Base-by-base conservation (phyloP, 92 coral and sea anemone species). In the Parazoanthus atlanticus region DNA sequence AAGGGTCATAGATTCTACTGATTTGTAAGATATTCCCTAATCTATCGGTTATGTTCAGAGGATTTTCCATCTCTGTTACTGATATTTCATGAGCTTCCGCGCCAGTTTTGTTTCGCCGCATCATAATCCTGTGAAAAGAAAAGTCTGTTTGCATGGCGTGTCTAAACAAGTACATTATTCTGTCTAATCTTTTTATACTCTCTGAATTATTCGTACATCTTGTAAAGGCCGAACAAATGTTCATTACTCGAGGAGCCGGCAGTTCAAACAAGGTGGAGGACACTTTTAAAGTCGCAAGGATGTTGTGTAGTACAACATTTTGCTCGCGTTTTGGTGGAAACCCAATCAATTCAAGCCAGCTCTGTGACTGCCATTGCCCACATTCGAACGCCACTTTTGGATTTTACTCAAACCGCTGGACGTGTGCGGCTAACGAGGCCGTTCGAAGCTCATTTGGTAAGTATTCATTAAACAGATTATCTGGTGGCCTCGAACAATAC, bases 321-420 rank as follows among this genome's bases (percentile, higher is more conserved):
- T 72, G 76, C 38, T 72, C 76, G 3, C 17, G 9, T 31, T 72
- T 16, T 72, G 76, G 76, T 16, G 76, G 34, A 21, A 72, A 5
- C 8, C 76, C 40, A 25, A 13, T 32, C 40, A 32, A 9, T 25
- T 72, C 40, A 30, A 72, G 19, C 76, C 38, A 72, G 23, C 38
- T 12, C 34, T 72, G 34, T 72, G 6, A 72, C 40, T 72, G 76
- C 38, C 76, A 72, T 21, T 72, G 76, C 16, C 40, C 76, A 17
- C 17, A 31, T 11, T 30, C 76, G n/a, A 72, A 72, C 76, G 76
- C 76, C 38, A 72, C 76, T 29, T 72, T 72, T 72, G 76, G 76
- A 15, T 72, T 72, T 72, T 72, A 72, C 8, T 28, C 36, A 72
- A 72, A 72, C 76, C 76, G 16, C 76, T 72, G 76, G 76, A 9